Percentiles rank a stretch among this genome's conserved stretches.
Evolutionary conservation across 2,797 vertebrate genomes (phyloP).

Genomic region (Trematomus bernacchii): DNA sequence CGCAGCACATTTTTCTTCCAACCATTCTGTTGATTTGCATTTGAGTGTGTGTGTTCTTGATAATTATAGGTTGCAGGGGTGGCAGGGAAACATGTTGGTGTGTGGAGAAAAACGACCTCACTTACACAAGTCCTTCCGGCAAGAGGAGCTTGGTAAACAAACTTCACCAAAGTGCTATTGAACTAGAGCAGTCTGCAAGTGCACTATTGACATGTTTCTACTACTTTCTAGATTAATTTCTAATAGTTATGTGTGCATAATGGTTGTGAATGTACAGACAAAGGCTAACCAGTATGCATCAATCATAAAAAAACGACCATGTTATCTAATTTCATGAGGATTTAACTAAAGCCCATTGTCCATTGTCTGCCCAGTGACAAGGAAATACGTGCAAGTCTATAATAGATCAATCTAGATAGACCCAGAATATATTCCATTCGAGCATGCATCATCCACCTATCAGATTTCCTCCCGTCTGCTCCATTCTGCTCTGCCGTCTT

Average conservation of each 20-base stretch:
- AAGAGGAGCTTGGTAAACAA: constrained; percentile 65
- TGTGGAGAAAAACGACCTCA: constrained; percentile 63
- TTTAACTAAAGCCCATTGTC: constrained; percentile 12
- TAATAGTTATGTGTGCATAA: not conserved
- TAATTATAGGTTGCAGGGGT: constrained; percentile 72
- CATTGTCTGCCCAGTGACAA: constrained; percentile 1
- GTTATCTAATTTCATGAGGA: not conserved
- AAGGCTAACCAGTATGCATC: not conserved
- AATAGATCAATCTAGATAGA: constrained; percentile 15
- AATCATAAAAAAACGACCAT: not conserved
- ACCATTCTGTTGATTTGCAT: too few species aligned
- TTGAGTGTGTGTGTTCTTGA: constrained; percentile 30
- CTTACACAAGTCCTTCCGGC: constrained; percentile 57
- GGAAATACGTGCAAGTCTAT: constrained; percentile 4
- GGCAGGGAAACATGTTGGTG: constrained; percentile 64
- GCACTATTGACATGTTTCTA: constrained; percentile 30
- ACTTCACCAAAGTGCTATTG: constrained; percentile 45
- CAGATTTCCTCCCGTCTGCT: constrained; percentile 35
- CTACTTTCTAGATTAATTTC: constrained; percentile 17
- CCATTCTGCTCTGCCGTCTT: constrained; percentile 33
- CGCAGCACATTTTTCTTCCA: constrained; percentile 27
- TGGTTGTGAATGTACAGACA: not conserved
- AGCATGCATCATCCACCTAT: constrained; percentile 35
- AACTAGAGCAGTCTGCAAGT: constrained; percentile 43
- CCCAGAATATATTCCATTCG: constrained; percentile 3